Percentiles rank a stretch among this genome's conserved stretches.
Conservation (phyloP, 1,140 invertebrate species). For the Neodiprion virginianus region DNA sequence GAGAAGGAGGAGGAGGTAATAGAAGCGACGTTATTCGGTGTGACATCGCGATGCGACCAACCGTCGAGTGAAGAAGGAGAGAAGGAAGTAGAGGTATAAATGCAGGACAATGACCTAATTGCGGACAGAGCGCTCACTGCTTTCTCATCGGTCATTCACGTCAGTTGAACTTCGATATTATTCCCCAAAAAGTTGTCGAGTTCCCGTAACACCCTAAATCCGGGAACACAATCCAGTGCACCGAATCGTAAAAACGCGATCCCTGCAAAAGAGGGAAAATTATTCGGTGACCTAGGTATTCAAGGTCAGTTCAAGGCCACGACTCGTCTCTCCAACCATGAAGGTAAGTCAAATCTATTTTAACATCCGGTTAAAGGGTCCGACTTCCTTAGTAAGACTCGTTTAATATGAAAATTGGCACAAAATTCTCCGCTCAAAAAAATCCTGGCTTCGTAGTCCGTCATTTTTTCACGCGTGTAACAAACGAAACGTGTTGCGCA, state of each 20-base stretch:
- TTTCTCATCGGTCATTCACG: conserved; percentile 45
- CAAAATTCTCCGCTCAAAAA: too few species aligned
- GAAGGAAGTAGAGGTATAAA: conserved; percentile 49
- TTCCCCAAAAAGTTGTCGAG: background rate
- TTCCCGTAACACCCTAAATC: too few species aligned
- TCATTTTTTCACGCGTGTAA: too few species aligned
- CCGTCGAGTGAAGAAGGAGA: background rate
- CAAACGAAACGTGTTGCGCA: too few species aligned
- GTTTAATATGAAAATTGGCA: too few species aligned
- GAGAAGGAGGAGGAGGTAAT: too few species aligned
- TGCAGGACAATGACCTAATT: conserved; percentile 61
- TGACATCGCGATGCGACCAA: background rate
- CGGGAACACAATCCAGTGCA: background rate
- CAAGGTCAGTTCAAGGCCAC: background rate
- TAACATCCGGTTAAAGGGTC: too few species aligned
- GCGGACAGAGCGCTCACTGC: conserved; percentile 53
- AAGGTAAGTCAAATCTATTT: background rate
- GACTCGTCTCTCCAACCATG: background rate
- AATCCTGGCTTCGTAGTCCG: too few species aligned
- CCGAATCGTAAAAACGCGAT: background rate
- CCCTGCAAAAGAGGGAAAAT: background rate
- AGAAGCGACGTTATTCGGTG: too few species aligned
- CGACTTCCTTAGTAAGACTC: too few species aligned
- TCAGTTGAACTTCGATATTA: background rate
- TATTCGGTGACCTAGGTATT: background rate